Evolutionary conservation across 2,797 vertebrate species (phyloP).

Genomic region (Varecia variegata): DNA sequence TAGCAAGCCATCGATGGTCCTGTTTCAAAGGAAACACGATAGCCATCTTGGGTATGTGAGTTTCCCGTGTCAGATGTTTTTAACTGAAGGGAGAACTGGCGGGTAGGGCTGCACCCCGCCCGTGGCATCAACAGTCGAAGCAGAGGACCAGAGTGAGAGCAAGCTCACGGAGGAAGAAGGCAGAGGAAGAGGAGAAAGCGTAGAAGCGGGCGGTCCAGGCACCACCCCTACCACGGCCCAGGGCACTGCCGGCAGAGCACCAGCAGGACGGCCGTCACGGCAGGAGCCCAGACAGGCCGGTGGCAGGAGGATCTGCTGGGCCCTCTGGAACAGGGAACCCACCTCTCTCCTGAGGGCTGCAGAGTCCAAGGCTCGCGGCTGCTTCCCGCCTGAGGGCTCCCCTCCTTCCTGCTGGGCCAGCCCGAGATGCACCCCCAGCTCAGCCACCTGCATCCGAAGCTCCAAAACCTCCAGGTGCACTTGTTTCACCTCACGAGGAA

Average conservation of each 20-base stretch:
- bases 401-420: slow-evolving; percentile 66
- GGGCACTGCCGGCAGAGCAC: neutral
- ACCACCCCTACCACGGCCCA: neutral
- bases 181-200: no score
- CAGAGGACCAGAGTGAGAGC: neutral
- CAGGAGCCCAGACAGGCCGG: neutral
- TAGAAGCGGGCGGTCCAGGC: neutral
- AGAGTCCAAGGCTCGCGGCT: slow-evolving; percentile 63
- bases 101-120: neutral
- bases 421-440: slow-evolving; percentile 78
- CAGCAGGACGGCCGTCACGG: neutral
- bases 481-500: slow-evolving; percentile 77
- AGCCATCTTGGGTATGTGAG: neutral
- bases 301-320: neutral
- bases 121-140: neutral
- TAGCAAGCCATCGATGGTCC: no score
- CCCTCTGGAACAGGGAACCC: neutral
- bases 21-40: neutral
- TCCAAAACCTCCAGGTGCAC: slow-evolving; percentile 76
- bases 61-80: neutral
- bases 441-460: slow-evolving; percentile 76
- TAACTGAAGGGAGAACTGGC: neutral
- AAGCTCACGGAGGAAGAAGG: neutral
- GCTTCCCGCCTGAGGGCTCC: slow-evolving; percentile 73
- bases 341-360: slow-evolving; percentile 81